Conservation (phyloP, 2,888 invertebrate genomes). For the Eueremaeus valkanovi region DNA sequence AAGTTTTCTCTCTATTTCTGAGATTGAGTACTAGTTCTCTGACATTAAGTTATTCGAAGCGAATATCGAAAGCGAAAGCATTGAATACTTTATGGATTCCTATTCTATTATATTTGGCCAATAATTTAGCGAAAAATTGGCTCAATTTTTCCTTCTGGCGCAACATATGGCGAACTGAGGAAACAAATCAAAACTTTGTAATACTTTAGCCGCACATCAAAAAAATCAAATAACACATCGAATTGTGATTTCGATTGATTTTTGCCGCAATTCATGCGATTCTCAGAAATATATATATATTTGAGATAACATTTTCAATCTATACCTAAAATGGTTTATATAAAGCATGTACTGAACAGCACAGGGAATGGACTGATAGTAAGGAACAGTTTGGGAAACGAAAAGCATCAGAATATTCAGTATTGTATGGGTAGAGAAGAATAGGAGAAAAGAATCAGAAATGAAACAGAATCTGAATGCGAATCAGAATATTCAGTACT, state of each 20-base stretch:
- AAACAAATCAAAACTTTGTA: background rate
- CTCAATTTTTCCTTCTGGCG: background rate
- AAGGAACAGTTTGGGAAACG: background rate
- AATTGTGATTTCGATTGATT: conserved; percentile 11
- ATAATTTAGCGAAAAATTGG: conserved; percentile 8
- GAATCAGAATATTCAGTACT: conserved; percentile 24
- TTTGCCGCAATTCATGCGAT: background rate
- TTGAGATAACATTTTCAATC: background rate
- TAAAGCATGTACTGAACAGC: background rate
- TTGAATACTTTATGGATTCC: background rate
- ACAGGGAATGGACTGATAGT: background rate
- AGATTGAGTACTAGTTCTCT: background rate
- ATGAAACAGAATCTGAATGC: conserved; percentile 7
- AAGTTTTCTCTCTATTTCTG: background rate
- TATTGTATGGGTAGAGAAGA: background rate
- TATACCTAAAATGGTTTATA: background rate
- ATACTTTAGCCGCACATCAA: background rate
- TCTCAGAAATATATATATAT: background rate
- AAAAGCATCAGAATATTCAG: background rate
- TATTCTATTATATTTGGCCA: background rate
- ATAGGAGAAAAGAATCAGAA: conserved; percentile 3
- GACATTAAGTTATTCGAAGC: background rate
- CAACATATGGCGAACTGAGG: conserved; percentile 3
- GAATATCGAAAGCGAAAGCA: background rate
- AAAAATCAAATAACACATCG: conserved; percentile 22